Evolutionary conservation across 2,797 vertebrate genomes (phyloP).

Genomic region (Parauchenoglanis punctatus): DNA sequence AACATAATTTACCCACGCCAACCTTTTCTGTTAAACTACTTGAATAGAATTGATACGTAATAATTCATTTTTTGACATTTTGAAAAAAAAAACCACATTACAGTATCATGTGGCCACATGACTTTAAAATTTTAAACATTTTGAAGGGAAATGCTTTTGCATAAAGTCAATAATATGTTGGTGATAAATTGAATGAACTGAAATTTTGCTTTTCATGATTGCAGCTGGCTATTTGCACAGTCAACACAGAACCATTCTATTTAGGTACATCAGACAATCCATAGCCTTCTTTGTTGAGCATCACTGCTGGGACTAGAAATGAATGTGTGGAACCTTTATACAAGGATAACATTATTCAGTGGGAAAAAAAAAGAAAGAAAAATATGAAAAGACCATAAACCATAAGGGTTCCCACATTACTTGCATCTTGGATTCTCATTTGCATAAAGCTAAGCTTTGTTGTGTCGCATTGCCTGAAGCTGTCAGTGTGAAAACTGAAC

Average conservation of each 20-base stretch:
- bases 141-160: background rate
- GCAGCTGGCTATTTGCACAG: background rate
- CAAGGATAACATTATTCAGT: background rate
- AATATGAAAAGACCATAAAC: background rate
- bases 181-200: background rate
- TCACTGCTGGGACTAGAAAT: background rate
- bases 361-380: background rate
- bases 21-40: too few species aligned
- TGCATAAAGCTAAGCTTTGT: constrained; percentile 4
- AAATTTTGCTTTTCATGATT: background rate
- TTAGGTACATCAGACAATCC: background rate
- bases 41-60: background rate
- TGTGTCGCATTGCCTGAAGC: constrained; percentile 14
- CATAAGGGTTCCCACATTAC: background rate
- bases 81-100: background rate
- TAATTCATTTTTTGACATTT: background rate
- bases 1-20: background rate
- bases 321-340: background rate
- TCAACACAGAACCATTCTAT: background rate
- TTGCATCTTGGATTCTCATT: background rate
- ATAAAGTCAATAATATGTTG: background rate
- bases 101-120: background rate
- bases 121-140: background rate
- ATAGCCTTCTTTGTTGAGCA: background rate
- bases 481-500: constrained; percentile 16